Evolutionary conservation across 1,140 invertebrate species (phyloP).

Genomic region (Luehdorfia chinensis): DNA sequence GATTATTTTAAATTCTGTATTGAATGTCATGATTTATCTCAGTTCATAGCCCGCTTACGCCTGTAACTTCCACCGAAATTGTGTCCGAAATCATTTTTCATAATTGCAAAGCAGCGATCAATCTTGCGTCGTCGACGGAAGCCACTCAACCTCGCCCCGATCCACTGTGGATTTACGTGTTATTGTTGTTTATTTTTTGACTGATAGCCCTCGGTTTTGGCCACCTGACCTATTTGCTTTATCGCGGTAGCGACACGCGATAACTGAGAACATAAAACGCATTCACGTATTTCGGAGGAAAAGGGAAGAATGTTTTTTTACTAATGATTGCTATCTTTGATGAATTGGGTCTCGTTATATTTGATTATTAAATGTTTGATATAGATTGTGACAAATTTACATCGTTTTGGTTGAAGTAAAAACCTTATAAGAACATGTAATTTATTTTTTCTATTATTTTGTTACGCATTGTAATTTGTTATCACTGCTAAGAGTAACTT

Average conservation of each 20-base stretch:
- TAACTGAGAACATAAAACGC: slow-evolving; percentile 39
- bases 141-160: slow-evolving; percentile 52
- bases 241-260: slow-evolving; percentile 51
- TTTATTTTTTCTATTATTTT: no score
- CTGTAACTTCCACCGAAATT: neutral
- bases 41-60: no score
- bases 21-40: no score
- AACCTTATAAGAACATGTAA: no score
- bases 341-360: slow-evolving; percentile 24
- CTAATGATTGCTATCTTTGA: slow-evolving; percentile 28
- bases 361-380: no score
- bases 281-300: slow-evolving; percentile 30
- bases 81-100: slow-evolving; percentile 28
- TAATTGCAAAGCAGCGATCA: slow-evolving; percentile 43
- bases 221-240: slow-evolving; percentile 51
- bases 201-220: slow-evolving; percentile 35
- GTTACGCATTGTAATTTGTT: no score
- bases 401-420: no score
- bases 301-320: slow-evolving; percentile 21
- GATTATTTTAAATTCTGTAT: no score
- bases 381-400: no score
- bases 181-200: slow-evolving; percentile 61
- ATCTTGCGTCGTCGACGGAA: slow-evolving; percentile 53
- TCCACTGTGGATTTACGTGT: slow-evolving; percentile 42
- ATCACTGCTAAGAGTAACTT: no score